phyloP scores from a whole-genome alignment of 64 coral and sea anemone species.

The Acropora yongei region DNA sequence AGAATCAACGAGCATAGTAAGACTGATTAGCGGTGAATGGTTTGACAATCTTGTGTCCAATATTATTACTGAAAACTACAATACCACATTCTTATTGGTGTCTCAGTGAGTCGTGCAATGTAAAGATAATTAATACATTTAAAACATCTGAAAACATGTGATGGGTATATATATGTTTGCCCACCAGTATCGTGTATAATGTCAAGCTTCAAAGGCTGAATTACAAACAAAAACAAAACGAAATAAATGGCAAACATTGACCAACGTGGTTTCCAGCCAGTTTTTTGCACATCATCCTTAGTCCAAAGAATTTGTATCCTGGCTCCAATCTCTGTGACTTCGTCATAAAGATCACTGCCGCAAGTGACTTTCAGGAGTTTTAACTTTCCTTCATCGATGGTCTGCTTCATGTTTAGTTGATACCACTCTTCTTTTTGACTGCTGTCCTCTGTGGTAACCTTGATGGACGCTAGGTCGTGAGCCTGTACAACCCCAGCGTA shows the following conservation, averaged over 20 bases:
- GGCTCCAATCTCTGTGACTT: constrained; percentile 4
- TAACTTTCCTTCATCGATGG: neutral
- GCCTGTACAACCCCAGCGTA: neutral
- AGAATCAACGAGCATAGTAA: too few species aligned
- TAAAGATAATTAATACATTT: too few species aligned
- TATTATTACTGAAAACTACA: too few species aligned
- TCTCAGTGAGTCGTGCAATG: too few species aligned
- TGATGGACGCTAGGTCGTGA: neutral
- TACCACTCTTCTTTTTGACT: neutral
- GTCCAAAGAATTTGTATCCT: neutral
- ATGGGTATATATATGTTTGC: too few species aligned
- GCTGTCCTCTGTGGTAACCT: neutral
- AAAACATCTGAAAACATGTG: too few species aligned
- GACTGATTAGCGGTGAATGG: too few species aligned
- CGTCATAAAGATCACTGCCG: neutral
- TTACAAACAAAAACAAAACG: too few species aligned
- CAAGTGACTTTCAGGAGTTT: neutral
- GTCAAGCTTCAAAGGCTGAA: too few species aligned
- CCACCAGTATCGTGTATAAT: too few species aligned
- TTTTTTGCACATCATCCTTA: constrained; percentile 9
- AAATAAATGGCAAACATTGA: neutral
- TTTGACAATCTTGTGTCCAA: too few species aligned
- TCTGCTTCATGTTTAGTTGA: neutral
- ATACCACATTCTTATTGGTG: too few species aligned
- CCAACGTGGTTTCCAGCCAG: constrained; percentile 29